These are phyloP conservation scores for Telmatherina bonti DNA, from an alignment of 2,797 vertebrate species.

Conservation along the genomic window DNA sequence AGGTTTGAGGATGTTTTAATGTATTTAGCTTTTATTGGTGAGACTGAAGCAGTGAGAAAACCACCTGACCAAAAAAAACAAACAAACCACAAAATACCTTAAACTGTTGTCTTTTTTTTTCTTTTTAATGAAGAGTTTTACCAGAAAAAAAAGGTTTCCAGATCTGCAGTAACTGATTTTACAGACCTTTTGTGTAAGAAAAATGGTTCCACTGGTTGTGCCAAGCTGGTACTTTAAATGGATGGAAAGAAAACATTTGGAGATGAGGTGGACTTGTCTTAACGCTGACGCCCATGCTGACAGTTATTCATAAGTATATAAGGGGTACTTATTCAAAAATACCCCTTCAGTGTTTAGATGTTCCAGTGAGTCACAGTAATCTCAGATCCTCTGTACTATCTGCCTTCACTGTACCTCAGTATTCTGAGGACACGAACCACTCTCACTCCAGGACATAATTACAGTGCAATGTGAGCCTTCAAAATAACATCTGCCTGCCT, in stretches of 20 bases:
- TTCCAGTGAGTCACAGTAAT: slow-evolving; percentile 15
- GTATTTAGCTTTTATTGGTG: not conserved
- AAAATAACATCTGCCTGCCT: slow-evolving; percentile 77
- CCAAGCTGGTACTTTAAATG: not conserved
- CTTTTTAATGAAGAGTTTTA: not conserved
- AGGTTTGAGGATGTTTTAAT: not conserved
- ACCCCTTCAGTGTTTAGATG: slow-evolving; percentile 27
- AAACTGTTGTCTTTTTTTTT: not conserved
- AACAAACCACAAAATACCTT: not conserved
- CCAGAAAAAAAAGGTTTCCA: not conserved
- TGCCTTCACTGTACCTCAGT: slow-evolving; percentile 16
- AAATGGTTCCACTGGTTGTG: slow-evolving; percentile 21
- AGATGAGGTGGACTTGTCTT: slow-evolving; percentile 20
- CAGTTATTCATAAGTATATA: slow-evolving; percentile 45
- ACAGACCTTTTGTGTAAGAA: not conserved
- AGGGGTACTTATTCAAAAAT: slow-evolving; percentile 48
- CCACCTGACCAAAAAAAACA: no score
- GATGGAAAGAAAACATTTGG: slow-evolving; percentile 35
- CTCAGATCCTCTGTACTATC: slow-evolving; percentile 17
- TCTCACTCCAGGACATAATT: slow-evolving; percentile 67
- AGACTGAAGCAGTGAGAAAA: not conserved
- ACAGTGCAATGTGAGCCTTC: slow-evolving; percentile 63
- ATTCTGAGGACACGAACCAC: slow-evolving; percentile 37
- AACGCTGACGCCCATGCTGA: slow-evolving; percentile 6
- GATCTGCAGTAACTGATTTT: not conserved